Evolutionary conservation across 2,888 invertebrate species (phyloP).

Genomic region (Melieria omissa): DNA sequence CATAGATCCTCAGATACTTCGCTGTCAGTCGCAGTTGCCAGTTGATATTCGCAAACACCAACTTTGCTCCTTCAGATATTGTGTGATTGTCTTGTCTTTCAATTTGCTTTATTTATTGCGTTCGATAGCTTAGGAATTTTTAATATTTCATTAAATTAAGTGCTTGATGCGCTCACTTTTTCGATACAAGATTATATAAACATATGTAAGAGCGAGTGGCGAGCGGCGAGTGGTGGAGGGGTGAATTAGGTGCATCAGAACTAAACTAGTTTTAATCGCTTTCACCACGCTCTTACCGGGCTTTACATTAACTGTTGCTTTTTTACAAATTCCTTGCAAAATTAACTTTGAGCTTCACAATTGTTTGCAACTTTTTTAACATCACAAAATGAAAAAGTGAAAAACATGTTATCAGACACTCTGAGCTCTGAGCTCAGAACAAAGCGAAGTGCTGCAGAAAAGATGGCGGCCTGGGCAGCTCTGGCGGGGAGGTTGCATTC

Average conservation of each 20-base stretch:
- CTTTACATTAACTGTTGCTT: conserved; percentile 4
- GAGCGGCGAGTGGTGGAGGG: too few relatives aligned
- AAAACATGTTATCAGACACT: neutral
- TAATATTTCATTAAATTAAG: conserved; percentile 67
- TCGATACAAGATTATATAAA: too few relatives aligned
- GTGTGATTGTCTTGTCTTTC: conserved; percentile 3
- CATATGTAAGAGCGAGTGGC: too few relatives aligned
- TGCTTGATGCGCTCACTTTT: conserved; percentile 45
- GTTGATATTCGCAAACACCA: conserved; percentile 23
- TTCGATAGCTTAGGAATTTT: conserved; percentile 55
- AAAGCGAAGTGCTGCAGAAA: too few relatives aligned
- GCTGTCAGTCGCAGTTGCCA: conserved; percentile 42
- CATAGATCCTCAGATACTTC: conserved; percentile 7
- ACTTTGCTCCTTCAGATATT: conserved; percentile 10
- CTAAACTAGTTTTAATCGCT: too few relatives aligned
- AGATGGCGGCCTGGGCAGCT: too few relatives aligned
- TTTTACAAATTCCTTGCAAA: neutral
- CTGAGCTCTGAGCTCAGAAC: neutral
- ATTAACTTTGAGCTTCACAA: conserved; percentile 17
- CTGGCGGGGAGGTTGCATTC: too few relatives aligned
- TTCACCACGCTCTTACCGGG: too few relatives aligned
- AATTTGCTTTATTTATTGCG: conserved; percentile 9
- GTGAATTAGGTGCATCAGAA: too few relatives aligned
- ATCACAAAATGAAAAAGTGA: too few relatives aligned
- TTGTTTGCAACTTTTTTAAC: conserved; percentile 2